A percentile compares a stretch with the other conserved stretches of the same genome.
Evolutionary conservation across 2,113 vertebrate genomes (phyloP).

Genomic region (Ceyx cyanopectus): DNA sequence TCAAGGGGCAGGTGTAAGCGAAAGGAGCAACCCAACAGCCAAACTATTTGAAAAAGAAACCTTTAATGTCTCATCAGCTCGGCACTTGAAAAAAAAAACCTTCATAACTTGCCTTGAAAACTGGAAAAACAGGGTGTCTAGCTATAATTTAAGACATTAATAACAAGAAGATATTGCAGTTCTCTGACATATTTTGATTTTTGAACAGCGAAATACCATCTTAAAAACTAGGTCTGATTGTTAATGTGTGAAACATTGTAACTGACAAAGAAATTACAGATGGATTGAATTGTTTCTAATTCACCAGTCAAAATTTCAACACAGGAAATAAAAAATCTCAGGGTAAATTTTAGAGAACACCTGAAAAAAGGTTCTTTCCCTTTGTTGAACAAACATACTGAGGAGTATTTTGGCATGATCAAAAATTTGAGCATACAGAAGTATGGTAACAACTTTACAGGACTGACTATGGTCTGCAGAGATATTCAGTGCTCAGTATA

Average conservation of each 20-base stretch:
- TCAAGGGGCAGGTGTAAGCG: conserved; percentile 67
- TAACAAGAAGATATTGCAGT: conserved; percentile 54
- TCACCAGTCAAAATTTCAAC: background rate
- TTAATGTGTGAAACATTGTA: background rate
- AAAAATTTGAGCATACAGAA: background rate
- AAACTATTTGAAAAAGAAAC: conserved; percentile 72
- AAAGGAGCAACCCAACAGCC: conserved; percentile 64
- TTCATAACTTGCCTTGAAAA: conserved; percentile 70
- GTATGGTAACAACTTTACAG: background rate
- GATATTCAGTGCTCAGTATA: background rate
- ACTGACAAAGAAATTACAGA: conserved; percentile 1
- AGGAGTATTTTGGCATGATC: background rate
- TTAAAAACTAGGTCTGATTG: conserved; percentile 5
- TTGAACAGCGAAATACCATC: background rate
- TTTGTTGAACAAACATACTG: background rate
- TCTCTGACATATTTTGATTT: conserved; percentile 65
- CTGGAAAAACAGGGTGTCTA: conserved; percentile 79
- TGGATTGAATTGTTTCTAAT: background rate
- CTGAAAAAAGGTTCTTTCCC: background rate
- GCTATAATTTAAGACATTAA: conserved; percentile 69
- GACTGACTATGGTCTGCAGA: background rate
- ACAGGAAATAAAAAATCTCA: background rate
- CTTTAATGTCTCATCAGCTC: conserved; percentile 71
- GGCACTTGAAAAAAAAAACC: conserved; percentile 25
- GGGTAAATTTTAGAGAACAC: background rate